These are phyloP conservation scores for Pterocles gutturalis DNA, from an alignment of 2,113 vertebrate species.

Conservation along the genomic window DNA sequence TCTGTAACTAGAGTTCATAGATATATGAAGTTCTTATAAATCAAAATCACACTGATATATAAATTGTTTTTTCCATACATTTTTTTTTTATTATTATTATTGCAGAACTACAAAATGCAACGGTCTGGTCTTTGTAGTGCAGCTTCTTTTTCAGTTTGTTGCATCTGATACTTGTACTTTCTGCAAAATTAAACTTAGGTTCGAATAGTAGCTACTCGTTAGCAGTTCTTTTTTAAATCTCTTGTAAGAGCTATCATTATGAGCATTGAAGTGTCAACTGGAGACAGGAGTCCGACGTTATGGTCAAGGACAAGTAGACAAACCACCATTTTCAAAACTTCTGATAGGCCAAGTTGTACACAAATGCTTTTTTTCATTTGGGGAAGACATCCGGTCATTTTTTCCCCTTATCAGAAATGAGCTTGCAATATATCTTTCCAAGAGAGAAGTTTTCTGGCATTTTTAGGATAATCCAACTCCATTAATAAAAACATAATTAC, in stretches of 20 bases:
- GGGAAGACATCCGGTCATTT: neutral
- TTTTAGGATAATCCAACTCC: neutral
- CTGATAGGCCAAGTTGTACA: neutral
- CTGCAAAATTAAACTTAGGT: neutral
- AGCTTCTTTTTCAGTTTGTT: neutral
- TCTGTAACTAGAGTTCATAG: neutral
- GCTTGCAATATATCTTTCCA: neutral
- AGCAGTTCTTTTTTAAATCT: neutral
- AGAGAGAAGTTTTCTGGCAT: neutral
- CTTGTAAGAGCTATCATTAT: neutral
- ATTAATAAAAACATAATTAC: neutral
- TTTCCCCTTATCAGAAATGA: neutral
- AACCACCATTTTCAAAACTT: neutral
- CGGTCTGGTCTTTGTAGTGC: neutral
- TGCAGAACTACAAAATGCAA: neutral
- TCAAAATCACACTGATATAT: neutral
- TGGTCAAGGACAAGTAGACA: neutral
- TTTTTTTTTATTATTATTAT: neutral
- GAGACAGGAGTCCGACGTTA: neutral
- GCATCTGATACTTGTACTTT: neutral
- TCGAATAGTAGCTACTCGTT: neutral
- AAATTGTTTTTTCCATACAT: neutral
- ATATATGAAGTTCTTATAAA: neutral
- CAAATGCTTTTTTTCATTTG: neutral
- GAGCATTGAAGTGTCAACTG: neutral